Base-by-base conservation (phyloP, 2,888 invertebrate species). In the Metellina segmentata region DNA sequence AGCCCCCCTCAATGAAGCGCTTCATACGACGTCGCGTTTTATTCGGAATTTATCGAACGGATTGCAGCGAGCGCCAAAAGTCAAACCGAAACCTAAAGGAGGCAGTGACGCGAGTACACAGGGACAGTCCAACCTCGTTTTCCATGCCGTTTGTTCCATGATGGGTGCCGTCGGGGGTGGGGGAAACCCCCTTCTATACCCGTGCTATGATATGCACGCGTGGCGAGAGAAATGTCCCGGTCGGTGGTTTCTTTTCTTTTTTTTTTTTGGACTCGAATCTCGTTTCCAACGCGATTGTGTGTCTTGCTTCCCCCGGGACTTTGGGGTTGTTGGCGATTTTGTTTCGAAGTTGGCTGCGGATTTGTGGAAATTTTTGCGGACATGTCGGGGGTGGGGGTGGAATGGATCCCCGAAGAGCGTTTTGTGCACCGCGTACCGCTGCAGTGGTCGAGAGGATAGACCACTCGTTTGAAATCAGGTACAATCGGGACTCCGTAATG, bases 131-230 rank as follows among this genome's bases (percentile, higher is more conserved):
- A 51, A 5, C 69, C 79, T 81, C 52, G 83, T 91, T 91, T 91
- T 91, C 91, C 91, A 74, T 87, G 79, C 91, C 82, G 91, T 91
- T 91, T 81, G 82, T 13, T 48, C 49, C 20, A 49, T 91, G 91
- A 91, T 51, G 87, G 78, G 82, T 87, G 83, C 61, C 83, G 78
- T 71, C 81, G 7, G 7, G 9, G 19, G 61, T 9, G 13, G 51
- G 75, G 86, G 78, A 48, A 81, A 5, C n/a, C 13, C 69, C 19
- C 78, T 51, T 34, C 11, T 70, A 7, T 19, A 49, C 70, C 16
- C n/a, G 19, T 61, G 34, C n/a, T 34, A 34, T 81, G 49, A 70
- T 79, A 61, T 61, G n/a, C 81, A 81, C 70, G 49, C 53, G 34
- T 34, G 34, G 34, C 34, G 34, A 34, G 81, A 81, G 13, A 16